phyloP scores from a whole-genome alignment of 1,140 invertebrate genomes.

The Drosophila jambulina region DNA sequence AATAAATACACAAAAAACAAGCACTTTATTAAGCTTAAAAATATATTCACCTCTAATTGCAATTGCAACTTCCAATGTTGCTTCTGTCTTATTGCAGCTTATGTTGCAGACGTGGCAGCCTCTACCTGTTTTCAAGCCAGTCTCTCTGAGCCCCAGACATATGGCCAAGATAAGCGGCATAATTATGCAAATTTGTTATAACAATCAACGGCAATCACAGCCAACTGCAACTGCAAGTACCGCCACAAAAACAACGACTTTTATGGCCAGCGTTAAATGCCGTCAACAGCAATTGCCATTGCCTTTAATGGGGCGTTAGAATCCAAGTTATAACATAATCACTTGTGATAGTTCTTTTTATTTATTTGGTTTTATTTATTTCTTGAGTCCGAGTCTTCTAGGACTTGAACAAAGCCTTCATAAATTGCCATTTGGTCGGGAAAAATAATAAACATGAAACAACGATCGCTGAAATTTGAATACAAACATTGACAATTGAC shows the following conservation, averaged over 20 bases:
- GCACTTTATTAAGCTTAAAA: too few relatives aligned
- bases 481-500: conserved; percentile 71
- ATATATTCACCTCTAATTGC: not conserved
- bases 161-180: conserved; percentile 82
- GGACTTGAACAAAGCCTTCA: conserved; percentile 69
- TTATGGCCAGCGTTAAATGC: conserved; percentile 63
- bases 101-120: conserved; percentile 38
- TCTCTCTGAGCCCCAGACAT: conserved; percentile 54
- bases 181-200: conserved; percentile 83
- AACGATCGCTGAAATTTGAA: conserved; percentile 62
- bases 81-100: conserved; percentile 33
- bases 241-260: conserved; percentile 37
- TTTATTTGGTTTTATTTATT: conserved; percentile 27
- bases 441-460: conserved; percentile 45
- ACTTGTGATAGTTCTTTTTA: conserved; percentile 47
- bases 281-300: conserved; percentile 66
- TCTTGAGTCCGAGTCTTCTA: not conserved
- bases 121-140: conserved; percentile 42
- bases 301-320: conserved; percentile 77
- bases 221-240: conserved; percentile 15
- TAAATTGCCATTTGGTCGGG: conserved; percentile 55
- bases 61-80: conserved; percentile 12
- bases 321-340: conserved; percentile 69
- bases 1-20: not conserved
- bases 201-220: conserved; percentile 61